Base-by-base conservation (phyloP, 2,888 invertebrate genomes). In the Parnassius smintheus region DNA sequence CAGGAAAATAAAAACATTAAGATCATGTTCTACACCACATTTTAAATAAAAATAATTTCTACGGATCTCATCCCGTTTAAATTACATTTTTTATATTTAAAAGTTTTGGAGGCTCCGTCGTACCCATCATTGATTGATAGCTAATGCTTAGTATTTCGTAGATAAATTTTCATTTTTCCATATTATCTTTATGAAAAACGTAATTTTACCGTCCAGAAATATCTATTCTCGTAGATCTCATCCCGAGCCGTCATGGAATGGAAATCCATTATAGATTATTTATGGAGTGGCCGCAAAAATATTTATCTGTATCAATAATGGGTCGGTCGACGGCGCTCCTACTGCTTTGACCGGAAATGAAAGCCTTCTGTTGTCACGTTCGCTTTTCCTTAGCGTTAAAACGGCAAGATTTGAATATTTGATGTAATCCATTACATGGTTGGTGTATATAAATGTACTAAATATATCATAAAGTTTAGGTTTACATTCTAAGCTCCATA, bases 261-360 rank as follows among this genome's bases (percentile, higher is more conserved):
- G 78, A 83, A 88, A 86, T 89, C 91, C 89, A 91, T 91, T 90
- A 90, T 80, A 70, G 76, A 83, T 86, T 91, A 90, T 91, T 91
- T 91, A 90, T 90, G 86, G 82, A 82, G 84, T 83, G 81, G 81
- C 77, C 80, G 80, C 81, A 86, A 90, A 90, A 91, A 63, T 91
- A 90, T 90, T 91, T 90, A 90, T 90, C 89, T 85, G 81, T 73
- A 77, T 77, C 85, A 87, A 88, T 88, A 88, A 88, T 85, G 81
- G 75, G 73, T 77, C 77, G 55, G 35, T 59, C 46, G 46, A 9
- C 59, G 63, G 59, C 76, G 80, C 76, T 78, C 76, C 80, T 79
- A 70, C 65, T 73, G 63, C 75, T 56, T 55, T 63, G 49, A 10
- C 63, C 75, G 86, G 87, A 87, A 87, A 87, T 86, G 85, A 82